phyloP scores from a whole-genome alignment of 2,888 invertebrate species.

The Cerastis rubricosa region DNA sequence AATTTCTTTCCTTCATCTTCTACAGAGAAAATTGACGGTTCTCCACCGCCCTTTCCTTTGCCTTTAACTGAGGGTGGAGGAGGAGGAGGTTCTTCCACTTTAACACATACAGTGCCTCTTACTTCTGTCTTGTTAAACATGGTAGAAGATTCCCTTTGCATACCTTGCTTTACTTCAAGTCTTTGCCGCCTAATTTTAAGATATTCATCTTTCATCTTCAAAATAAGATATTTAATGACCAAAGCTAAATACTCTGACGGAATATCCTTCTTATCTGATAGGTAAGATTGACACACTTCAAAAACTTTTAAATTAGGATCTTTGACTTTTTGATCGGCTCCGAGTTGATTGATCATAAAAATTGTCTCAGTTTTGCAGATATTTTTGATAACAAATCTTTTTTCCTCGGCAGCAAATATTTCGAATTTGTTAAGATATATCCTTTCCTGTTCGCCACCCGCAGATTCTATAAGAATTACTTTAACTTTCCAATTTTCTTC shows the following conservation, averaged over 20 bases:
- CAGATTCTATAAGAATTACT: conserved; percentile 84
- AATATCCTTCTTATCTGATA: conserved; percentile 84
- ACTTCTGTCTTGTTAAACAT: conserved; percentile 83
- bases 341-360: conserved; percentile 88
- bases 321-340: conserved; percentile 85
- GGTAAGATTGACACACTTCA: conserved; percentile 83
- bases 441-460: conserved; percentile 84
- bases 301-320: conserved; percentile 84
- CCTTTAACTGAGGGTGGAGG: conserved; percentile 62
- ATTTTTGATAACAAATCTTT: conserved; percentile 86
- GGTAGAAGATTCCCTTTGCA: conserved; percentile 81
- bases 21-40: conserved; percentile 24
- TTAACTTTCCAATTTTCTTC: conserved; percentile 82
- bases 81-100: conserved; percentile 61
- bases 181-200: conserved; percentile 83
- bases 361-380: conserved; percentile 87
- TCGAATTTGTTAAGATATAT: conserved; percentile 86
- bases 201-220: conserved; percentile 87
- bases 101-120: conserved; percentile 76
- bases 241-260: conserved; percentile 84
- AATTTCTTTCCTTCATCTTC: conserved; percentile 82
- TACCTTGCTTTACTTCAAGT: conserved; percentile 82
- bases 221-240: conserved; percentile 84
- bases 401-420: conserved; percentile 81
- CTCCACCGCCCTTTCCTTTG: conserved; percentile 73